phyloP scores from a whole-genome alignment of 2,888 invertebrate species.

The Phorcus lineatus region DNA sequence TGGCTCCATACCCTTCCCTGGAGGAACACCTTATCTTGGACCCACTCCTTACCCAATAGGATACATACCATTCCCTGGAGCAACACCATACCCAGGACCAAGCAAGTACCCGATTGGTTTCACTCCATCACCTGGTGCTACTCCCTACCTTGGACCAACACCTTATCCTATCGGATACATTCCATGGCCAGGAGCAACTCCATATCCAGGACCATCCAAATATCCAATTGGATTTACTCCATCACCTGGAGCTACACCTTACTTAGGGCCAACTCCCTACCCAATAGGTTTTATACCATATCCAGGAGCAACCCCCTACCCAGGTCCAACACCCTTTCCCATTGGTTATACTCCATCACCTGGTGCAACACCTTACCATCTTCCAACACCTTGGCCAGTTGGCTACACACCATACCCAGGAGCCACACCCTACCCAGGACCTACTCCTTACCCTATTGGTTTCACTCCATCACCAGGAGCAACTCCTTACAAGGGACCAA shows the following conservation, averaged over 20 bases:
- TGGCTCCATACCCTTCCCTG: conserved; percentile 24
- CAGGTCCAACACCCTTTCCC: background rate
- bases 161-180: conserved; percentile 26
- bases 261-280: background rate
- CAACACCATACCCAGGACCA: conserved; percentile 25
- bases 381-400: background rate
- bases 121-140: background rate
- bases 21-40: conserved; percentile 4
- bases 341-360: conserved; percentile 23
- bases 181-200: conserved; percentile 17
- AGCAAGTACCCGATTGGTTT: conserved; percentile 1
- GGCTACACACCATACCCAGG: conserved; percentile 5
- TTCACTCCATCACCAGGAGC: conserved; percentile 3
- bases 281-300: conserved; percentile 11
- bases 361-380: background rate
- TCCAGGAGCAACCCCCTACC: background rate
- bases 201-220: conserved; percentile 2
- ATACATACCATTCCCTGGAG: background rate
- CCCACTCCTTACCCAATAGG: conserved; percentile 12
- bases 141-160: conserved; percentile 13
- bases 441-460: conserved; percentile 27
- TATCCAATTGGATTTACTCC: conserved; percentile 30
- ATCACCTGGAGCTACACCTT: conserved; percentile 27
- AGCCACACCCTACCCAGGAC: conserved; percentile 15
- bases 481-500: background rate